Percentiles rank a stretch among this genome's conserved stretches.
Conservation (phyloP, 2,113 vertebrate genomes). For the Equus przewalskii region DNA sequence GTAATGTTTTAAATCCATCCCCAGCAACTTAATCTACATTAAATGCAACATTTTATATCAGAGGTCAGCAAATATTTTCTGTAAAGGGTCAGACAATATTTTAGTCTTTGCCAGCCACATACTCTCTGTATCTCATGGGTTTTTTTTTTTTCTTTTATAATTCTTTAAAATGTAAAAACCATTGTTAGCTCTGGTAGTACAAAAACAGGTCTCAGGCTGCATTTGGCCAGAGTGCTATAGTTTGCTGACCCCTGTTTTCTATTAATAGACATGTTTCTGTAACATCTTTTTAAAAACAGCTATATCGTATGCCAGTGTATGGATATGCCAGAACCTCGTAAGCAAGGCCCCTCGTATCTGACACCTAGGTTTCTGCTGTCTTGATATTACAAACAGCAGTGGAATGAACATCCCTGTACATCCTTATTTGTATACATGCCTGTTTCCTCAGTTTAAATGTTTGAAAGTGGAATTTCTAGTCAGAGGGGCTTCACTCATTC, state of each 20-base stretch:
- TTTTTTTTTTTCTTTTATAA: background rate
- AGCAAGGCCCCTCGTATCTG: background rate
- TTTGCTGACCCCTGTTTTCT: background rate
- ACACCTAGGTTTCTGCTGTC: background rate
- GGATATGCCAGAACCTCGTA: background rate
- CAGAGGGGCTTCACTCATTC: background rate
- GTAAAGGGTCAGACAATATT: background rate
- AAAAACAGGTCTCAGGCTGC: background rate
- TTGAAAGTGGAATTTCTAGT: background rate
- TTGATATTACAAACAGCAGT: background rate
- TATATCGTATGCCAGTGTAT: background rate
- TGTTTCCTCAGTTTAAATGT: background rate
- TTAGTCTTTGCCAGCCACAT: background rate
- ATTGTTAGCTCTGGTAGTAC: background rate
- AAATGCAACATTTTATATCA: background rate
- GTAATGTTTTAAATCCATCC: background rate
- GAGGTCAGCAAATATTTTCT: slow-evolving; percentile 20
- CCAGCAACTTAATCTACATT: background rate
- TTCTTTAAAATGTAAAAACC: slow-evolving; percentile 6
- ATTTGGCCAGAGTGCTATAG: background rate
- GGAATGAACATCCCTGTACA: background rate
- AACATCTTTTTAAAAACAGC: background rate
- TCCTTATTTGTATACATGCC: background rate
- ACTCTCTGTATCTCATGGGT: background rate
- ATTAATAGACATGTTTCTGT: background rate